Base-by-base conservation (phyloP, 2,797 vertebrate genomes). In the Amblyopsis hoosieri region DNA sequence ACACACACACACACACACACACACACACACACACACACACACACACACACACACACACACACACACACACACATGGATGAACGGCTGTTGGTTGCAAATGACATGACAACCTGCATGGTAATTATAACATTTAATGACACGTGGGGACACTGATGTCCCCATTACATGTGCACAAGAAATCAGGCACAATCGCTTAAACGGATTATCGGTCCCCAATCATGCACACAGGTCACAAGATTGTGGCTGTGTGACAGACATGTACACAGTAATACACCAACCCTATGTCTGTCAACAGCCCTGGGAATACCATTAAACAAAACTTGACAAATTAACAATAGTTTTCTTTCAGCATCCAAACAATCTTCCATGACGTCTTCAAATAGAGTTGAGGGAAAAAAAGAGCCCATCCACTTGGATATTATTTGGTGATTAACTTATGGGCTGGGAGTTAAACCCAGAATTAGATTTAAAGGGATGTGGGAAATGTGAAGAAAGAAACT, bases 401-500 rank as follows among this genome's bases (percentile, higher is more conserved):
- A 71, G 74, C 13, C 52, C 17, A 60, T 33, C 12, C 51, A 60
- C 64, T 69, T 37, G 14, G 60, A 62, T 4, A 0, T 45, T 48
- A 56, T 79, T 77, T 68, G 63, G 52, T 82, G 73, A 81, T 85
- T 82, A 61, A 67, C 76, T 81, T 85, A 85, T 4, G 69, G 60
- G 54, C 58, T 31, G 42, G 48, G 68, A 14, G 47, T 71, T 81
- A 58, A 82, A 73, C 62, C 66, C 60, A 15, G 67, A 85, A 86
- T 81, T 76, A 72, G 80, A 88, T 89, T 87, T 76, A 68, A 75
- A n/a, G 8, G 71, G 63, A 76, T 79, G 66, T 74, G 79, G 81
- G 69, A 55, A 66, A 66, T 73, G 70, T 69, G 64, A 64, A 15
- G 57, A 64, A 72, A 69, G 54, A 68, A 62, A 81, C 72, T 75